These are phyloP conservation scores for Chrysina gloriosa DNA, from an alignment of 2,888 invertebrate species.

Conservation along the genomic window DNA sequence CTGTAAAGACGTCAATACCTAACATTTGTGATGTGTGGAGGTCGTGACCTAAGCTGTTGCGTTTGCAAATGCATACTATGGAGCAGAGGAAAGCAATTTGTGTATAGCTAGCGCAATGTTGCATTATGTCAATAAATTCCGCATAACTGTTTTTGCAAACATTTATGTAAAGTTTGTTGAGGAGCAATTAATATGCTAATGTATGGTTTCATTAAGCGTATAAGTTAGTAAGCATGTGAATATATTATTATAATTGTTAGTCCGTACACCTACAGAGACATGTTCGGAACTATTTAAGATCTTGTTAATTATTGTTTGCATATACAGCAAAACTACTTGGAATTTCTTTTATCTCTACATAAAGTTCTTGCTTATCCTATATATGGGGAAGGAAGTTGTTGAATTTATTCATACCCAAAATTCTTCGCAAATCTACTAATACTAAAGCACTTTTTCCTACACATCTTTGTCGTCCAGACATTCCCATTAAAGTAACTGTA, in stretches of 20 bases:
- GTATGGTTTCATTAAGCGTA: background rate
- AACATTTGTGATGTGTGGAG: too few species aligned
- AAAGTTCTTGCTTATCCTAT: too few species aligned
- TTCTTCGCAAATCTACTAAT: background rate
- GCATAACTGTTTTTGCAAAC: too few species aligned
- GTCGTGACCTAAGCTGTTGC: too few species aligned
- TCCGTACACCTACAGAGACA: background rate
- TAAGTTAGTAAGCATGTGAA: background rate
- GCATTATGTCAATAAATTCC: too few species aligned
- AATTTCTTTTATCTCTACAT: too few species aligned
- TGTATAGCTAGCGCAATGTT: background rate
- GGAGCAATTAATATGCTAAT: background rate
- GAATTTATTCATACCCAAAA: too few species aligned
- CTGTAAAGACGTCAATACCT: too few species aligned
- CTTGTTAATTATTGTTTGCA: background rate
- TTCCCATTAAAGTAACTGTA: constrained; percentile 3
- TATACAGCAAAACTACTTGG: background rate
- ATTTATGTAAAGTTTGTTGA: background rate
- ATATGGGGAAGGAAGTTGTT: too few species aligned
- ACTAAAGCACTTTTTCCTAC: background rate
- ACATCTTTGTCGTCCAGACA: constrained; percentile 8
- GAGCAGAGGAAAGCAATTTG: background rate
- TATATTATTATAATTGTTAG: background rate
- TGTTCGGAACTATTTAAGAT: background rate
- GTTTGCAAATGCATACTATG: too few species aligned